Percentiles rank a stretch among this genome's conserved stretches.
Conservation (phyloP, 2,113 vertebrate species). For the Syngnathus floridae region DNA sequence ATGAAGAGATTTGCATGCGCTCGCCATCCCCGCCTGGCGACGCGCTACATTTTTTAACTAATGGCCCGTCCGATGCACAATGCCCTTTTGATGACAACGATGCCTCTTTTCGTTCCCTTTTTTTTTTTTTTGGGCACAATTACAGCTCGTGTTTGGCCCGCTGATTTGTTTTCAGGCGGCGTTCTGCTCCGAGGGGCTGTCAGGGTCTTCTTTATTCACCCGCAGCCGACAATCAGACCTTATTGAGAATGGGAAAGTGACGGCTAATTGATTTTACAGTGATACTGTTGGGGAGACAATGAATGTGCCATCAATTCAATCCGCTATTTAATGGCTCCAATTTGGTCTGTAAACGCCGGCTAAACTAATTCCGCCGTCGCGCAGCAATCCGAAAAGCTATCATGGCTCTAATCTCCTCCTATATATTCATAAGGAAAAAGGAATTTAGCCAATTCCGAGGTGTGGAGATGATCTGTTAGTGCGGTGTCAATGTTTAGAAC, state of each 20-base stretch:
- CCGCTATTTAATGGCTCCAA: conserved; percentile 99
- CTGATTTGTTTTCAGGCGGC: conserved; percentile 69
- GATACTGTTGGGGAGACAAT: conserved; percentile 99
- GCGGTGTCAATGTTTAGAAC: conserved; percentile 99
- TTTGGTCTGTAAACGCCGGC: conserved; percentile 99
- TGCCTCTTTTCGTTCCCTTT: conserved; percentile 20
- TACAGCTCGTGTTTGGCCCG: conserved; percentile 62
- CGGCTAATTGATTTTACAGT: conserved; percentile 99
- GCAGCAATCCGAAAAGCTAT: conserved; percentile 99
- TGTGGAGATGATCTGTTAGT: conserved; percentile 99
- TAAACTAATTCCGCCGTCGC: conserved; percentile 99
- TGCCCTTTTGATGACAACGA: conserved; percentile 66
- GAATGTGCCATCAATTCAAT: conserved; percentile 99
- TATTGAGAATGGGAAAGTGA: conserved; percentile 99
- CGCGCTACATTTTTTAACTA: conserved; percentile 58
- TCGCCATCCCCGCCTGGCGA: conserved; percentile 49
- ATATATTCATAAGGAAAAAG: conserved; percentile 99
- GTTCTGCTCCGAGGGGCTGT: conserved; percentile 73
- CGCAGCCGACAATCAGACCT: conserved; percentile 89
- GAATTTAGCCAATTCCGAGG: conserved; percentile 99
- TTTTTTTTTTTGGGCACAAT: conserved; percentile 58
- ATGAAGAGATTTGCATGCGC: conserved; percentile 39
- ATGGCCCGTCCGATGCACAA: conserved; percentile 61
- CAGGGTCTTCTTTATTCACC: conserved; percentile 86
- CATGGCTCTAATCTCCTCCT: conserved; percentile 99